Evolutionary conservation across 1,140 invertebrate species (phyloP).

Genomic region (Leptestheria dahalacensis): DNA sequence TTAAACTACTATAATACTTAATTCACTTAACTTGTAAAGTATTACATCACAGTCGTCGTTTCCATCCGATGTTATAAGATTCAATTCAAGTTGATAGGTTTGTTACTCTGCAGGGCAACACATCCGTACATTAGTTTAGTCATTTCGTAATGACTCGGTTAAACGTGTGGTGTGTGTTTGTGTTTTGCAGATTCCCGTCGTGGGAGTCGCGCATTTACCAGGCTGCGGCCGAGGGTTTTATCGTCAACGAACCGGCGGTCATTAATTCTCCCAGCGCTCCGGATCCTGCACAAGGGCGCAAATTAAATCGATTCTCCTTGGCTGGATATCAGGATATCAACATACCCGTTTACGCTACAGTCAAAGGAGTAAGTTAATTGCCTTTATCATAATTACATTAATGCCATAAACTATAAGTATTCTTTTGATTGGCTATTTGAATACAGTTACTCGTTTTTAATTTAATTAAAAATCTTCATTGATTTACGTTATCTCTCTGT

Average conservation of each 20-base stretch:
- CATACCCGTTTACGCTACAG: conserved; percentile 86
- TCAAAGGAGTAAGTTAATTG: conserved; percentile 60
- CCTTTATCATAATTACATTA: neutral
- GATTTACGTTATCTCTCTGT: conserved; percentile 18
- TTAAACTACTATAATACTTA: too few relatives aligned
- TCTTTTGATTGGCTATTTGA: neutral
- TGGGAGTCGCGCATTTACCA: conserved; percentile 92
- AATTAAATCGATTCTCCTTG: conserved; percentile 26
- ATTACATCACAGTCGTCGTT: too few relatives aligned
- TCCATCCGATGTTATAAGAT: too few relatives aligned
- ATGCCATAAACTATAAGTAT: neutral
- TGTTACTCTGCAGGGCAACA: too few relatives aligned
- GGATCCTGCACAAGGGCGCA: conserved; percentile 9
- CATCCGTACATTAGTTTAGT: too few relatives aligned
- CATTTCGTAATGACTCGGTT: too few relatives aligned
- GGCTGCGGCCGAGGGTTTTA: conserved; percentile 70
- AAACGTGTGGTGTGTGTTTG: too few relatives aligned
- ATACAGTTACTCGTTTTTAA: neutral
- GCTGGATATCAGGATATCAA: conserved; percentile 29
- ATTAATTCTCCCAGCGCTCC: conserved; percentile 5
- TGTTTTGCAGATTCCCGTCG: conserved; percentile 49
- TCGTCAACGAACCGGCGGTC: conserved; percentile 27
- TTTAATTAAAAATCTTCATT: too few relatives aligned
- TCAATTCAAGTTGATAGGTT: too few relatives aligned
- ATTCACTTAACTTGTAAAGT: too few relatives aligned